phyloP scores from a whole-genome alignment of 2,888 invertebrate genomes.

The Drosophila demipolita region DNA sequence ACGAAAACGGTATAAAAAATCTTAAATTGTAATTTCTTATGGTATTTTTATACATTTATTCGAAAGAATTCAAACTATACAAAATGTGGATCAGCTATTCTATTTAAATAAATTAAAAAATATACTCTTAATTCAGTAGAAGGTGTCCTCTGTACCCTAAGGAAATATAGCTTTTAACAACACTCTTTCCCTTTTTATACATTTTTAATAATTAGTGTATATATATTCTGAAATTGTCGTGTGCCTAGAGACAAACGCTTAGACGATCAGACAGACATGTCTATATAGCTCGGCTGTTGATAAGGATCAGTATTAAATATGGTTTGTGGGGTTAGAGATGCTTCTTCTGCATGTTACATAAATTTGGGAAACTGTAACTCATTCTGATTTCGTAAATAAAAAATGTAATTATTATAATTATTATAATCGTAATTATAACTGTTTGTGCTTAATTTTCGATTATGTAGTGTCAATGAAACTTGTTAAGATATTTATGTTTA shows the following conservation, averaged over 20 bases:
- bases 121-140: neutral
- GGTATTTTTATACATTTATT: neutral
- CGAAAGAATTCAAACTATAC: neutral
- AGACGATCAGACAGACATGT: neutral
- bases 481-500: neutral
- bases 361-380: neutral
- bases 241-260: neutral
- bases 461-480: neutral
- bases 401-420: neutral
- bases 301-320: neutral
- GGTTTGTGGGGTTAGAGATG: rapidly evolving
- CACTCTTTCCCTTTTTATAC: rapidly evolving
- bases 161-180: neutral
- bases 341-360: neutral
- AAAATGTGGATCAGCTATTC: neutral
- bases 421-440: neutral
- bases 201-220: neutral
- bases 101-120: neutral
- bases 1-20: neutral
- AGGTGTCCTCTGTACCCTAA: neutral
- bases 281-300: neutral
- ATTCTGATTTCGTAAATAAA: neutral
- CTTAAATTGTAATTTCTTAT: neutral
- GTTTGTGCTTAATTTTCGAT: neutral
- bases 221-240: neutral